These are phyloP conservation scores for Drosophila macrothrix DNA, from an alignment of 2,888 invertebrate genomes.

Conservation along the genomic window DNA sequence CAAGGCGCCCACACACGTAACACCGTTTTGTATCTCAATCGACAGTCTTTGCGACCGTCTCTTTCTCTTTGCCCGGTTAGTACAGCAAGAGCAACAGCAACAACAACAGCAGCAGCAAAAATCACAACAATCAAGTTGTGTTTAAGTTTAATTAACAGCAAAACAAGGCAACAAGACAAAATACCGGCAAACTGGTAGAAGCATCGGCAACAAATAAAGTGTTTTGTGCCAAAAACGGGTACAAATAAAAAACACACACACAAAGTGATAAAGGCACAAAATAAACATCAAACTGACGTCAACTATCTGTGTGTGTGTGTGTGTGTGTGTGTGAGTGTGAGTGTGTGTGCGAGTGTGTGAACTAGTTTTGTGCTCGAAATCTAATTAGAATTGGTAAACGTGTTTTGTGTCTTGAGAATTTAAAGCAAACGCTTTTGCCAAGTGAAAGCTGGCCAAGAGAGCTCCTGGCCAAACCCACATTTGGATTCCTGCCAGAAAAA, in stretches of 20 bases:
- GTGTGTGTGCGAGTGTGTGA: conserved; percentile 37
- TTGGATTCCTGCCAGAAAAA: conserved; percentile 36
- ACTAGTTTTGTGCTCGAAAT: conserved; percentile 71
- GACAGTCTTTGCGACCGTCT: conserved; percentile 26
- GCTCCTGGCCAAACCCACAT: conserved; percentile 4
- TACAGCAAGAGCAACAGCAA: conserved; percentile 9
- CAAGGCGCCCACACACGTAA: conserved; percentile 59
- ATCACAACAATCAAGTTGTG: conserved; percentile 35
- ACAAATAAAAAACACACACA: conserved; percentile 7
- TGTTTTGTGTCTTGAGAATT: conserved; percentile 44
- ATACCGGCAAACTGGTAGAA: conserved; percentile 54
- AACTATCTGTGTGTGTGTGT: conserved; percentile 5
- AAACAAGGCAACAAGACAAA: conserved; percentile 51
- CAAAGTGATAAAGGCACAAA: conserved; percentile 36
- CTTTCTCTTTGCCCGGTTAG: conserved; percentile 25
- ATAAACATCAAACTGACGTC: conserved; percentile 32
- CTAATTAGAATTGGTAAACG: conserved; percentile 68
- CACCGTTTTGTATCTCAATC: conserved; percentile 46
- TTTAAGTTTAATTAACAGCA: conserved; percentile 70
- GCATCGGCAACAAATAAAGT: conserved; percentile 42
- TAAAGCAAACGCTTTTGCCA: conserved; percentile 25
- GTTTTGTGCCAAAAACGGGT: conserved; percentile 38
- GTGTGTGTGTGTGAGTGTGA: neutral
- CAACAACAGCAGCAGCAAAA: conserved; percentile 11
- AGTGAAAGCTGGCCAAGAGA: conserved; percentile 49